Percentiles rank a stretch among this genome's conserved stretches.
Evolutionary conservation across 53 echinoderm and acorn worm genomes (phyloP).

Genomic region (Astropecten irregularis): DNA sequence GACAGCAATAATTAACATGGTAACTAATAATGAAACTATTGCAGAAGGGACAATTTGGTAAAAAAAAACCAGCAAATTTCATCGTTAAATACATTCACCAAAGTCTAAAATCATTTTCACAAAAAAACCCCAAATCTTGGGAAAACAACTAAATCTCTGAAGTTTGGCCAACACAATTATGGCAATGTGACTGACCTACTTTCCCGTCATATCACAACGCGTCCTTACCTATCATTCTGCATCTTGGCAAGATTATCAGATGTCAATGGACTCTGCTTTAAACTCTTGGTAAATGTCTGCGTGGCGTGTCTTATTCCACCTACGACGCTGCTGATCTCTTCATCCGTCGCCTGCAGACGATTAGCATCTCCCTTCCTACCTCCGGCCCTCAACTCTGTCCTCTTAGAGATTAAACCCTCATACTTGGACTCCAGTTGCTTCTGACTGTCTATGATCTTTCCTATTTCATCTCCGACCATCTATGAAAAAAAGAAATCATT

Average conservation of each 20-base stretch:
- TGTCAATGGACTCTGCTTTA: slow-evolving; percentile 96
- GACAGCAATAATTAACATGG: no score
- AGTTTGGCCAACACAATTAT: no score
- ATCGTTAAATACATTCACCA: no score
- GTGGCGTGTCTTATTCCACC: slow-evolving; percentile 82
- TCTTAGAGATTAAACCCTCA: slow-evolving; percentile 80
- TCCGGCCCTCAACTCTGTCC: slow-evolving; percentile 72
- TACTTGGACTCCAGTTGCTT: slow-evolving; percentile 85
- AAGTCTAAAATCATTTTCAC: no score
- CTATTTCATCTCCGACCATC: slow-evolving; percentile 99
- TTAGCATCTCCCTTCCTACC: slow-evolving; percentile 71
- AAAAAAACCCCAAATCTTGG: no score
- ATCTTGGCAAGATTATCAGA: slow-evolving; percentile 87
- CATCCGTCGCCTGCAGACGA: slow-evolving; percentile 66
- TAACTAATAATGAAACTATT: no score
- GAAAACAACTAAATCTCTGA: no score
- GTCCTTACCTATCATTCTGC: slow-evolving; percentile 85
- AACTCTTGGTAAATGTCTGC: slow-evolving; percentile 85
- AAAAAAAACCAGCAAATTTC: no score
- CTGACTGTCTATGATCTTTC: slow-evolving; percentile 90
- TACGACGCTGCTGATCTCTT: slow-evolving; percentile 82
- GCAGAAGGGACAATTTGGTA: no score
- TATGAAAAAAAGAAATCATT: slow-evolving; percentile 28
- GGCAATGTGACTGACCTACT: no score
- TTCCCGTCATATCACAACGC: no score